Evolutionary conservation across 2,113 vertebrate genomes (phyloP), one percentile per base, ranked within the genome.

Genomic region (Gallinago media): DNA sequence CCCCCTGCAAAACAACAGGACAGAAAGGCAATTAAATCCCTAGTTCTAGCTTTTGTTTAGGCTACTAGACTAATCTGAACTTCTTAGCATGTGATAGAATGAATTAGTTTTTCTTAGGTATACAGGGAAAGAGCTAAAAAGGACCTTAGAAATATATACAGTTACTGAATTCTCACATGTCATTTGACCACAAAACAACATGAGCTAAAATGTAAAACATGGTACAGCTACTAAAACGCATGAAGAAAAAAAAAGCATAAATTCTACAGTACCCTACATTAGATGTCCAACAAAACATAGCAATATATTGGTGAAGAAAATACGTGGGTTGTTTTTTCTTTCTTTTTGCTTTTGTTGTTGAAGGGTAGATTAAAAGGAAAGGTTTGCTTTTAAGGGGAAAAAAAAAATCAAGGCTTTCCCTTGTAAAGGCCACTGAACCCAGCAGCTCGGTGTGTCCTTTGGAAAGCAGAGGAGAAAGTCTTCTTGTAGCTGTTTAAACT

Each of bases 401-500:
- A 54, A 52, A 52, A 18, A 68, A 94, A 71, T 54, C 19, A 90
- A 74, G 14, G 7, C 38, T 85, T 81, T 93, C 75, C 32, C 16
- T 84, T 94, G 92, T 91, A 85, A 95, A 92, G 47, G 58, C 23
- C 10, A 32, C n/a, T 8, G 7, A 80, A 73, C 32, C 83, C 77
- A 86, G 25, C 61, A 78, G 52, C 49, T 91, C 0, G 0, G 11
- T n/a, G 34, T 87, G 62, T 84, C 88, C 75, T 97, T 80, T 88
- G 68, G 91, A 92, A 96, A 85, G 56, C 66, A 94, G 68, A 94
- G 84, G 95, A 96, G 92, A 97, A 97, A 98, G 91, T 96, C 73
- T 82, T 93, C 32, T 82, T 92, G 93, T 65, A 91, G 68, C 97
- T 97, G 96, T 97, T 98, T 97, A 97, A 97, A 98, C 97, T 97